Base-by-base conservation (phyloP, 2,797 vertebrate genomes). In the Meda fulgida region DNA sequence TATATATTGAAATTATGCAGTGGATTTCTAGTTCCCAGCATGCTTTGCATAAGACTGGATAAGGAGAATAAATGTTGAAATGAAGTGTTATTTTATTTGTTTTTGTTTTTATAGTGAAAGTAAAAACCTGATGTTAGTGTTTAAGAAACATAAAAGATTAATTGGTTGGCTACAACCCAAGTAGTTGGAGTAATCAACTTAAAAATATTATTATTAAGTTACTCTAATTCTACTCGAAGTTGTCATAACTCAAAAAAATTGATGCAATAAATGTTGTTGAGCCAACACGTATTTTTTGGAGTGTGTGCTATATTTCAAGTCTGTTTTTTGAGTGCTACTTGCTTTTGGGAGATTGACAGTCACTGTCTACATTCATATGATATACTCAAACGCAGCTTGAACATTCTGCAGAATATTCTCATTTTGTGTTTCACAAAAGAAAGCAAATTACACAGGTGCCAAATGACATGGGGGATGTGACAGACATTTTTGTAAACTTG, bases 401-500 rank as follows among this genome's bases (percentile, higher is more conserved):
- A 55, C 73, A 55, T 78, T 60, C 14, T 26, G 34, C 23, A 60
- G 34, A 60, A 60, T 60, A 40, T 40, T 60, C 75, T 40, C 16
- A 19, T 78, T 78, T 60, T 78, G 23, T 78, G 53, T 40, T 78
- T 14, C 48, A 76, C 21, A 55, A 38, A 55, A 36, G 11, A 34
- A 21, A 75, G 19, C 31, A 76, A 73, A 48, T 31, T 19, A 19
- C 38, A 46, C 38, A 43, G 8, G 43, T 26, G 23, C 23, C 69
- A 71, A 43, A 48, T 46, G 43, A 72, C 26, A 40, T 40, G 38
- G 11, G 29, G 13, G 16, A 48, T 23, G 31, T 16, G 5, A 34
- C 43, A 53, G 46, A 53, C 19, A 23, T 76, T 36, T 55, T 55
- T 13, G 1, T 38, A 36, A 76, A 55, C 21, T 7, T 13, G 34